These are phyloP conservation scores for Bursaphelenchus okinawaensis DNA, from an alignment of 2,888 invertebrate species.

Conservation along the genomic window DNA sequence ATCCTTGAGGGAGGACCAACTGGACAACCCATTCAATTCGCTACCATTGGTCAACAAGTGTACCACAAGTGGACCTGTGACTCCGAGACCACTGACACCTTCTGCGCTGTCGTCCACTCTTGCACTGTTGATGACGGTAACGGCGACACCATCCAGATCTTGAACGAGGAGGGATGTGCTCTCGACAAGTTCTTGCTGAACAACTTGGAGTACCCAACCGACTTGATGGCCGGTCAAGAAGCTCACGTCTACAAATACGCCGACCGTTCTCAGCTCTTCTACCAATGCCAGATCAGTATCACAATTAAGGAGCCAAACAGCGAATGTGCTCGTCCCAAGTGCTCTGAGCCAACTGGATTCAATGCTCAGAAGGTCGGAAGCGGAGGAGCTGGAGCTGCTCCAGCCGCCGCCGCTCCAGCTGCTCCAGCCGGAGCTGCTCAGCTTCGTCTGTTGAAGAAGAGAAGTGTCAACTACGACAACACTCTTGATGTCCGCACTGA, in stretches of 20 bases:
- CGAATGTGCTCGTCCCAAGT: slow-evolving; percentile 53
- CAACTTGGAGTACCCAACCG: slow-evolving; percentile 56
- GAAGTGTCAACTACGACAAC: slow-evolving; percentile 35
- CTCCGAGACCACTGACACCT: slow-evolving; percentile 55
- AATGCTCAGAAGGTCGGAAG: slow-evolving; percentile 39
- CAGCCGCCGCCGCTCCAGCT: slow-evolving; percentile 16
- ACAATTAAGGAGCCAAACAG: slow-evolving; percentile 52
- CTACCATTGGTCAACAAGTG: slow-evolving; percentile 54
- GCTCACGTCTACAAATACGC: slow-evolving; percentile 58
- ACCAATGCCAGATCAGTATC: slow-evolving; percentile 56
- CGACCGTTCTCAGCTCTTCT: slow-evolving; percentile 54
- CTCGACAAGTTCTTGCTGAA: slow-evolving; percentile 55
- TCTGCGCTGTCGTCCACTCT: slow-evolving; percentile 55
- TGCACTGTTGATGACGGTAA: slow-evolving; percentile 55
- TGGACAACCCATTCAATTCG: slow-evolving; percentile 54
- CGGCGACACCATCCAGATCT: slow-evolving; percentile 53
- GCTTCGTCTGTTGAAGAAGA: slow-evolving; percentile 45
- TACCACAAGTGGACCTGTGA: slow-evolving; percentile 57
- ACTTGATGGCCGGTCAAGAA: slow-evolving; percentile 56
- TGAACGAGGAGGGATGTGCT: slow-evolving; percentile 55
- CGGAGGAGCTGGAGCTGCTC: slow-evolving; percentile 20
- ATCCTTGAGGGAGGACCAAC: slow-evolving; percentile 55
- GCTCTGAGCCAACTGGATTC: slow-evolving; percentile 51
- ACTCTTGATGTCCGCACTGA: slow-evolving; percentile 54
- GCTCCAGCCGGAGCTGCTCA: slow-evolving; percentile 11